Base-by-base conservation (phyloP, 2,888 invertebrate genomes). In the Euphydryas editha region DNA sequence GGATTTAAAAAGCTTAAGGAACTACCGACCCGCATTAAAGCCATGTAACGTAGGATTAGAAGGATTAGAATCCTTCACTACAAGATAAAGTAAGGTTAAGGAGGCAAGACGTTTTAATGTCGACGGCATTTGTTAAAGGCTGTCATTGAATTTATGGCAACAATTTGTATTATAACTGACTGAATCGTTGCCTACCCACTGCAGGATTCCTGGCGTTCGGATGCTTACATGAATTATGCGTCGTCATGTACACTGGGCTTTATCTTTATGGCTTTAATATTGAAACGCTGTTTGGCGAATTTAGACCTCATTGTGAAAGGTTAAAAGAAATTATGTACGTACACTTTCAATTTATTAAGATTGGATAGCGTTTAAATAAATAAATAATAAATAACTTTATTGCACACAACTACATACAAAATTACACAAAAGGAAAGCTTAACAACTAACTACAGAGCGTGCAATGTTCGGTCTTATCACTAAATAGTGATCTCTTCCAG, bases 191-290 rank as follows among this genome's bases (percentile, higher is more conserved):
- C 15, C n/a, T 44, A 44, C 15, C 42, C 42, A n/a, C n/a, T 15
- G 5, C 5, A 44, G 42, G n/a, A 44, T 44, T 42, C 42, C 42
- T 10, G 39, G n/a, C 42, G 42, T n/a, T 20, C 11, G 4, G 20
- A 20, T 11, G 20, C 11, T 47, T 47, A 47, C 47, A 47, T 47
- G n/a, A 44, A 44, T 47, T 47, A 47, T 20, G 20, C 20, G 47
- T 47, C 3, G 10, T 20, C 47, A 11, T 47, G 47, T 11, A 47
- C 47, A 47, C 20, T n/a, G n/a, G n/a, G n/a, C n/a, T n/a, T n/a
- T n/a, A n/a, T n/a, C n/a, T n/a, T n/a, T n/a, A n/a, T n/a, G 20
- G 30, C 30, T 30, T 8, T 30, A 5, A 20, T 47, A 11, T 11
- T 13, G 20, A 11, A 18, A 47, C 8, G 20, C 11, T 13, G 47